A percentile compares a stretch with the other conserved stretches of the same genome.
These are phyloP conservation scores for Zosterops hypoxanthus DNA, from an alignment of 2,113 vertebrate genomes.

Conservation along the genomic window DNA sequence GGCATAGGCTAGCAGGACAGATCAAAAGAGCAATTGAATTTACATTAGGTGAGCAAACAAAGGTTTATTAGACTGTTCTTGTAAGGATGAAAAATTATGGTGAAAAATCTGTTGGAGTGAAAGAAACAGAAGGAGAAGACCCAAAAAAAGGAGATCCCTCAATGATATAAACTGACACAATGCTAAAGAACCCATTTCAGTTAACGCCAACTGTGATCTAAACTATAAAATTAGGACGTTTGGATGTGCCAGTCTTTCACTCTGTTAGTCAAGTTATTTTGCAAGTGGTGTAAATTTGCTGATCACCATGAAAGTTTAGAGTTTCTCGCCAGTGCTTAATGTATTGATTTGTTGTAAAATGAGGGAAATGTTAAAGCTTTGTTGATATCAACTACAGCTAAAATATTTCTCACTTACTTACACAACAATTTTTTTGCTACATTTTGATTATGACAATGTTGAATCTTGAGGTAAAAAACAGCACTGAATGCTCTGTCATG, in stretches of 20 bases:
- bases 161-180: neutral
- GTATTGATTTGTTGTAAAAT: neutral
- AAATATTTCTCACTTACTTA: neutral
- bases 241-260: neutral
- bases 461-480: neutral
- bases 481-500: neutral
- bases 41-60: neutral
- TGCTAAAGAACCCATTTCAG: neutral
- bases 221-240: neutral
- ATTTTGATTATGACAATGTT: neutral
- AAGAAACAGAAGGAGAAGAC: neutral
- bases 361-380: neutral
- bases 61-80: neutral
- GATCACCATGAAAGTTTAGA: neutral
- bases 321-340: neutral
- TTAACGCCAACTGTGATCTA: neutral
- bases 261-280: neutral
- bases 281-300: neutral
- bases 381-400: neutral
- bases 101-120: neutral
- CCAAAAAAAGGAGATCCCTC: neutral
- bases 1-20: neutral
- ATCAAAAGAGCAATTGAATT: constrained; percentile 10
- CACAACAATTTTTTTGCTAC: neutral
- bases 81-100: neutral